Evolutionary conservation across 2,888 invertebrate genomes (phyloP), one percentile per base, ranked within the genome.

Genomic region (Tetragnatha montana): DNA sequence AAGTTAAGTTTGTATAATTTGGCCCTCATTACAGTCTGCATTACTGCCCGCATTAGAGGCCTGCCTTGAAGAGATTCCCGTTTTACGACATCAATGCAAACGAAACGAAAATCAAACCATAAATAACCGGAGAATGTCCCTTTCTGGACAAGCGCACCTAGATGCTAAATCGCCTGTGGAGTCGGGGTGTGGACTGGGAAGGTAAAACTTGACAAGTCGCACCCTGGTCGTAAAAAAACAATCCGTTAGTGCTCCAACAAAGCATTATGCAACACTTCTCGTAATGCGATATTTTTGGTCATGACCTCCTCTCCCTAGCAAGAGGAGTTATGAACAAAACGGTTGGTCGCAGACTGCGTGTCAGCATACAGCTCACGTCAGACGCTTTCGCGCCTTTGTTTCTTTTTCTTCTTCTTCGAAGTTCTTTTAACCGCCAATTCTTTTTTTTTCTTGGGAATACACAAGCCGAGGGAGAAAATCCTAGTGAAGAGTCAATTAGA

Each of bases 331-430:
- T 81, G 82, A 88, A 82, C 78, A 78, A 35, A 88, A 73, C 51
- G 75, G 87, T 73, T 75, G 51, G 69, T 21, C 60, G 71, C 79
- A 88, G 88, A 88, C 88, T 83, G 88, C 88, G 83, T 88, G 88
- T 88, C 88, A 88, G 88, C 88, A 78, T 60, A 82, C 73, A 79
- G 79, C 70, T 78, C 78, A 85, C 85, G 78, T 70, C 85, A 85
- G 76, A 75, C 83, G 70, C 17, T 84, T 84, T 84, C 69, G 50
- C 76, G 35, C 35, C 49, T 76, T 76, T 69, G 22, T 76, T 84
- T 74, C 17, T 84, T 50, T 79, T 85, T 19, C 47, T 85, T 17
- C 69, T 85, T 19, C 47, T 85, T 17, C 69, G 7, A 35, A 76
- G 49, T 78, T 76, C 60, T 68, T 47, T 51, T 70, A 50, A 84